Conservation (phyloP, 92 coral and sea anemone genomes). For the Nematostella vectensis region DNA sequence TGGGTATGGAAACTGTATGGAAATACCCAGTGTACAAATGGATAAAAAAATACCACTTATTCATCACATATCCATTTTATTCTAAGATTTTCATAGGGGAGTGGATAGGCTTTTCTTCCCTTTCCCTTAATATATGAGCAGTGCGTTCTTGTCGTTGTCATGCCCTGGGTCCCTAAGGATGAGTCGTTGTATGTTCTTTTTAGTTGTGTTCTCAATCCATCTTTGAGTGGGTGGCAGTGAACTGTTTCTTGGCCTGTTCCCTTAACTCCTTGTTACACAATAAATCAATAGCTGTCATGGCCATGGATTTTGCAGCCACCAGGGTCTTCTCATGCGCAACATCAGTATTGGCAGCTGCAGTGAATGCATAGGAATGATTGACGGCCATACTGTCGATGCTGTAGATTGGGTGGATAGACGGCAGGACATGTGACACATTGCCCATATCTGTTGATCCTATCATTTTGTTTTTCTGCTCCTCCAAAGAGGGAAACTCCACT, state of each 20-base stretch:
- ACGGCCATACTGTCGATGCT: conserved; percentile 57
- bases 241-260: conserved; percentile 24
- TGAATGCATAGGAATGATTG: conserved; percentile 72
- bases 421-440: conserved; percentile 60
- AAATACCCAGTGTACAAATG: no score
- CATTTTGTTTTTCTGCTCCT: conserved; percentile 15
- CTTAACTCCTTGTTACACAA: conserved; percentile 43
- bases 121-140: no score
- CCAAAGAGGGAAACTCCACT: conserved; percentile 37
- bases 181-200: no score
- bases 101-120: no score
- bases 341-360: conserved; percentile 57
- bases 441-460: conserved; percentile 74
- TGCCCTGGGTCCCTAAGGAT: no score
- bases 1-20: no score
- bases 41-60: no score
- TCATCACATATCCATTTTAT: no score
- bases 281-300: conserved; percentile 80
- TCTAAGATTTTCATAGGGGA: no score
- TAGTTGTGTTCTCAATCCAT: neutral
- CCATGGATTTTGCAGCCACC: conserved; percentile 72
- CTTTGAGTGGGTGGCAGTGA: conserved; percentile 9
- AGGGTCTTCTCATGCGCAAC: conserved; percentile 60
- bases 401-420: conserved; percentile 60
- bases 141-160: no score